These are phyloP conservation scores for Calyptommatus sinebrachiatus DNA, from an alignment of 2,113 vertebrate genomes.

Conservation along the genomic window DNA sequence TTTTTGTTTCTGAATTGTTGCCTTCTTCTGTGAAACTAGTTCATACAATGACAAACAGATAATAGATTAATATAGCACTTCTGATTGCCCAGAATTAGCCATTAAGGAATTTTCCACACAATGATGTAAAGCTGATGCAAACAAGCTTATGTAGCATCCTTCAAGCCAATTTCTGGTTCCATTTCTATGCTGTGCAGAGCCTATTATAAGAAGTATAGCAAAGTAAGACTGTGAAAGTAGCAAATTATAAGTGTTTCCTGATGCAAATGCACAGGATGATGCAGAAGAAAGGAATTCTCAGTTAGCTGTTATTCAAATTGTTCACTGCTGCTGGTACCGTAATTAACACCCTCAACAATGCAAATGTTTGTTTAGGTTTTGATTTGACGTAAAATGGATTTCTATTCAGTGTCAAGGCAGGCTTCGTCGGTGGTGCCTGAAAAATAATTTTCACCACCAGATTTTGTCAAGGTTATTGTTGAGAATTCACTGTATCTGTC, in stretches of 20 bases:
- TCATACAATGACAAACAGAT: neutral
- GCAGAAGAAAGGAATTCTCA: neutral
- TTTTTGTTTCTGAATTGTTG: too few species aligned
- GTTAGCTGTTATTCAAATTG: constrained; percentile 22
- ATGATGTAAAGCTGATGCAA: too few species aligned
- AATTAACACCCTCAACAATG: constrained; percentile 7
- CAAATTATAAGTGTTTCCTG: constrained; percentile 1
- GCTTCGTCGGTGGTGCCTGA: neutral
- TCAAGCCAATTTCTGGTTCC: too few species aligned
- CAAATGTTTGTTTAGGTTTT: constrained; percentile 3
- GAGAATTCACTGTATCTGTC: neutral
- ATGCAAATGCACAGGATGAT: neutral
- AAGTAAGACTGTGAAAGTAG: neutral
- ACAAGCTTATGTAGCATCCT: too few species aligned
- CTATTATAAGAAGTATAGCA: neutral
- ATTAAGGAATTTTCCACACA: too few species aligned
- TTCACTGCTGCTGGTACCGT: constrained; percentile 1
- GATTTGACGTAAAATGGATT: neutral
- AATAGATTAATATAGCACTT: neutral
- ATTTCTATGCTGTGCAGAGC: neutral
- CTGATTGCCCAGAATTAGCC: neutral
- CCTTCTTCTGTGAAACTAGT: too few species aligned
- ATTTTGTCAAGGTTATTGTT: neutral
- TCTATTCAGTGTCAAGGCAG: neutral
- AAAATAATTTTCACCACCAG: neutral